A percentile compares a stretch with the other conserved stretches of the same genome.
Conservation (phyloP, 2,797 vertebrate species). For the Spinibarbus caldwelli region DNA sequence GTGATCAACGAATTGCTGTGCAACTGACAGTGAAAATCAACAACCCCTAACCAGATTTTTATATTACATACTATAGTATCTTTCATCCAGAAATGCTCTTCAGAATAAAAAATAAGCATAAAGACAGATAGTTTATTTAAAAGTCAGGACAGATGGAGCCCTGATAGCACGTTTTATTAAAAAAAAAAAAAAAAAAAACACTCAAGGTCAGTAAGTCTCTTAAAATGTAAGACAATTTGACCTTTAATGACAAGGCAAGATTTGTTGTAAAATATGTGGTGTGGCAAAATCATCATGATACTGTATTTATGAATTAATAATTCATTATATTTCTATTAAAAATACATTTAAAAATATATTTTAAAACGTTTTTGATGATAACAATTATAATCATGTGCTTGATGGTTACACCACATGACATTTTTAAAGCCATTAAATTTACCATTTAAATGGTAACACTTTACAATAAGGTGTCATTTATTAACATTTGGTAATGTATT, state of each 20-base stretch:
- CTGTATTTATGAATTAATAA: background rate
- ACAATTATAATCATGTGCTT: background rate
- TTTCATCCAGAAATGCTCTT: constrained; percentile 2
- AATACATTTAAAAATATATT: background rate
- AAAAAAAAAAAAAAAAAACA: too few relatives aligned
- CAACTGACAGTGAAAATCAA: constrained; percentile 28
- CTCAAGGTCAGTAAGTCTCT: background rate
- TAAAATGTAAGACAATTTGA: background rate
- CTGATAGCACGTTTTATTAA: background rate
- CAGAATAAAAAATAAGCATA: background rate
- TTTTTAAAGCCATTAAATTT: background rate
- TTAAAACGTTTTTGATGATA: background rate
- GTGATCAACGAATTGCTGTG: constrained; percentile 16
- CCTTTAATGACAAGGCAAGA: background rate
- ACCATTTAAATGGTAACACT: too few relatives aligned
- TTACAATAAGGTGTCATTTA: too few relatives aligned
- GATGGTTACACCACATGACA: background rate
- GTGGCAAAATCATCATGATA: background rate
- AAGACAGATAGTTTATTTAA: background rate
- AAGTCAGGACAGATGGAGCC: background rate
- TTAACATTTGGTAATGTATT: too few relatives aligned
- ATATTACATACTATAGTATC: background rate
- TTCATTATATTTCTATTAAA: background rate
- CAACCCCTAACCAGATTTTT: constrained; percentile 33
- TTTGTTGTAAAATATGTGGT: background rate